Evolutionary conservation across 2,888 invertebrate genomes (phyloP), one percentile per base, ranked within the genome.

Genomic region (Drosophila nigritarsus): DNA sequence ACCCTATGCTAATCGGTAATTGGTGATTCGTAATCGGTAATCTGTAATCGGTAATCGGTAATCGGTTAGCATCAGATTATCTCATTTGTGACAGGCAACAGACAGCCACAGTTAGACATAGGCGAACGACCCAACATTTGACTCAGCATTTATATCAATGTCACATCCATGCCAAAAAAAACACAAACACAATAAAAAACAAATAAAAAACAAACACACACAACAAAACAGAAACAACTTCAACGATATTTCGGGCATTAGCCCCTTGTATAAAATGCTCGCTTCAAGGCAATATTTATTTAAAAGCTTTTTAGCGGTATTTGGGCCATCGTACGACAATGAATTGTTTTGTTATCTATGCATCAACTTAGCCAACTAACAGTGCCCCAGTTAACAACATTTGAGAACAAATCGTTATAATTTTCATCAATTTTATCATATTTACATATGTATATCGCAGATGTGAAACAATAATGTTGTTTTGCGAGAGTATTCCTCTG

Each of bases 141-240:
- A 88, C 83, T 88, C 83, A 73, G 75, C 83, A 83, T 65, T 83
- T 85, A 71, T 85, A 81, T 83, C 89, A 88, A 83, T 83, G 83
- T 88, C 83, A 86, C 42, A 75, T 70, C 56, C 63, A 70, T 48
- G 80, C 80, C 48, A 74, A 77, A 72, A 75, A 40, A 30, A 54
- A 45, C 13, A 48, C 24, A n/a, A 9, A 29, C 20, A 29, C 11
- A 49, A 49, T 8, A 49, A 18, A 27, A 42, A 20, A 30, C 4
- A 34, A 63, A 24, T 38, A 48, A 29, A n/a, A 38, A 20, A 58
- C 24, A 55, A 56, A 42, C 42, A 36, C 40, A 69, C n/a, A n/a
- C n/a, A n/a, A n/a, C n/a, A n/a, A n/a, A 59, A 2, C 67, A 24
- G 18, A 34, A 49, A 64, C 63, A 56, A 45, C 56, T 66, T 48